Conservation (phyloP, 2,888 invertebrate genomes). For the Nowickia ferox region DNA sequence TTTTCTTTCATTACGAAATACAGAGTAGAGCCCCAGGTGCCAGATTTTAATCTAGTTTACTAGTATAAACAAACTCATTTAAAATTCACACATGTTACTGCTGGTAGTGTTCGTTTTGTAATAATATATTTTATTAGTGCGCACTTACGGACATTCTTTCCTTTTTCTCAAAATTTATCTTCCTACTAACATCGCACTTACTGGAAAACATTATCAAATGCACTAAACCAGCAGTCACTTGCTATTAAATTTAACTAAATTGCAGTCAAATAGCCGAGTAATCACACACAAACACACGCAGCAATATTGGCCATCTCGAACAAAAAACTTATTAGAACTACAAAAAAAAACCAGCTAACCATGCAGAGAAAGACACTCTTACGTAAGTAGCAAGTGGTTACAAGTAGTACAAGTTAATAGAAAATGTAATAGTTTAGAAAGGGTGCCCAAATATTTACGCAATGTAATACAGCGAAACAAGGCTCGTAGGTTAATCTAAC, state of each 20-base stretch:
- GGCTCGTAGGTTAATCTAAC: too few relatives aligned
- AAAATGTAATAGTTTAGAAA: conserved; percentile 22
- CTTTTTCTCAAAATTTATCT: background rate
- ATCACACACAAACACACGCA: conserved; percentile 37
- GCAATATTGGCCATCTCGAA: background rate
- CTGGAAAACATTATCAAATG: conserved; percentile 3
- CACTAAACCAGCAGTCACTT: conserved; percentile 49
- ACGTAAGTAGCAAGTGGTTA: conserved; percentile 30
- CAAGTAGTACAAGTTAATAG: conserved; percentile 41
- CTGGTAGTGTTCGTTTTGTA: background rate
- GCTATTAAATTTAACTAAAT: conserved; percentile 65
- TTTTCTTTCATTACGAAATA: too few relatives aligned
- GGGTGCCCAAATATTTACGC: too few relatives aligned
- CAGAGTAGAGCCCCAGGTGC: too few relatives aligned
- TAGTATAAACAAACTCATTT: too few relatives aligned
- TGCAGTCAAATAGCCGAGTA: conserved; percentile 59
- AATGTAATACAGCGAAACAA: too few relatives aligned
- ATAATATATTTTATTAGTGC: background rate
- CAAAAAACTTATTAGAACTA: conserved; percentile 2
- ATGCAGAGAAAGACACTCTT: background rate
- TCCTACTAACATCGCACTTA: background rate
- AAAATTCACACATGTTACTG: too few relatives aligned
- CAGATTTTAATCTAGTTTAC: too few relatives aligned
- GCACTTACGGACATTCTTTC: background rate
- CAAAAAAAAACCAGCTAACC: conserved; percentile 3